Base-by-base conservation (phyloP, 2,888 invertebrate species). In the Therioaphis trifolii region DNA sequence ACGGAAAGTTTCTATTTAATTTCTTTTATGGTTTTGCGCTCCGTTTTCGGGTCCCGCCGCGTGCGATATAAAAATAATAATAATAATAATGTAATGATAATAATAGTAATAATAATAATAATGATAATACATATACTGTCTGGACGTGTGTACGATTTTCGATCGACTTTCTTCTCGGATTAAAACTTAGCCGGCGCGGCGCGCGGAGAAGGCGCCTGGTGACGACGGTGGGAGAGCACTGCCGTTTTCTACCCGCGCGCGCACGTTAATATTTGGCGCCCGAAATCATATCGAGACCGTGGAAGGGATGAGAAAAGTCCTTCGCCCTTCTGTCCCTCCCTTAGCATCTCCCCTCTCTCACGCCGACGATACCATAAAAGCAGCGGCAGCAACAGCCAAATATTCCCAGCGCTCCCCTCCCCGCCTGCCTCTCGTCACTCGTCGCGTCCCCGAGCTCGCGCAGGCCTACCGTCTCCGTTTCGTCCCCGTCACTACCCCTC, bases 201-300 rank as follows among this genome's bases (percentile, higher is more conserved):
- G 3, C 15, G 7, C 2, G 66, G 1, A 2, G 40, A n/a, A n/a
- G 18, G 27, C 27, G 63, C 35, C 35, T 5, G n/a, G n/a, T n/a
- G n/a, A n/a, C n/a, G 18, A 27, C 63, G 29, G 58, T 4, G 71
- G 46, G 49, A n/a, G n/a, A n/a, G n/a, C n/a, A n/a, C n/a, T n/a
- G n/a, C n/a, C 35, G 35, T 35, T 35, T 35, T 35, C 35, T n/a
- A 7, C 35, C 35, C 4, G 49, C 27, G n/a, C 72, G 76, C 27
- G 35, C 24, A 21, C 49, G 27, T 52, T 72, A 72, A 80, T 80
- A 72, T 80, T 80, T 80, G 80, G 80, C 72, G 71, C 80, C 71
- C 58, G 29, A 72, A 80, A 80, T 72, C 71, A 72, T 80, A 80
- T 72, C 71, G 15, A 43, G 55, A 14, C 46, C 4, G 35, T 35